phyloP scores from a whole-genome alignment of 2,113 vertebrate species.

The Hydropotes inermis region DNA sequence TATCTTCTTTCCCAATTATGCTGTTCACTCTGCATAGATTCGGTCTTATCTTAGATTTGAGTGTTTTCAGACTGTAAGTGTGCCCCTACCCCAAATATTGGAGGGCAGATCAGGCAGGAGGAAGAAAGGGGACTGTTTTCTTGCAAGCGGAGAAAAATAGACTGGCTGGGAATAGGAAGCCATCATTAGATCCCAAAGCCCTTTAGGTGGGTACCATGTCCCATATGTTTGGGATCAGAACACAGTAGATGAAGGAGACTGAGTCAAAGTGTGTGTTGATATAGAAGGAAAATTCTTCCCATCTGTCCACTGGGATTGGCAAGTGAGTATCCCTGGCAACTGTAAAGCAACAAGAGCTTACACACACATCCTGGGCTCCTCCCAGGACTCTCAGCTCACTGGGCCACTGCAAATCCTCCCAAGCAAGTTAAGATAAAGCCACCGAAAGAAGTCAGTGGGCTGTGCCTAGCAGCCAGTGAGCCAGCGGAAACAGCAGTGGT shows the following conservation, averaged over 20 bases:
- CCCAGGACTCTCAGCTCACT: neutral
- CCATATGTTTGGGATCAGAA: neutral
- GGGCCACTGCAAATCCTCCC: neutral
- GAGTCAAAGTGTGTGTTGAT: neutral
- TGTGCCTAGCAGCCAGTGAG: neutral
- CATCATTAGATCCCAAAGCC: neutral
- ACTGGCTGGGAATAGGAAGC: neutral
- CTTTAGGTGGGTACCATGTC: neutral
- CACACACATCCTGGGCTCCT: neutral
- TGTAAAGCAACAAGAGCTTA: neutral
- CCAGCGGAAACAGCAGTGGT: neutral
- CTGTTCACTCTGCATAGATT: neutral
- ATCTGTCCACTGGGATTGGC: neutral
- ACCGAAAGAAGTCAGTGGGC: neutral
- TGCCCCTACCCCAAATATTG: neutral
- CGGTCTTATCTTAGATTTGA: neutral
- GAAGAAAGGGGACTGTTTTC: neutral
- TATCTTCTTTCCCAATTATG: neutral
- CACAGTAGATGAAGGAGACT: neutral
- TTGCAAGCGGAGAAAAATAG: neutral
- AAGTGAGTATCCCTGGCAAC: neutral
- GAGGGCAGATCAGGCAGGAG: neutral
- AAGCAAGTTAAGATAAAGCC: neutral
- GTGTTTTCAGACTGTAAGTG: neutral
- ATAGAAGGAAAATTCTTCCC: neutral